Evolutionary conservation across 2,113 vertebrate genomes (phyloP), one percentile per base, ranked within the genome.

Genomic region (Percopsis transmontana): DNA sequence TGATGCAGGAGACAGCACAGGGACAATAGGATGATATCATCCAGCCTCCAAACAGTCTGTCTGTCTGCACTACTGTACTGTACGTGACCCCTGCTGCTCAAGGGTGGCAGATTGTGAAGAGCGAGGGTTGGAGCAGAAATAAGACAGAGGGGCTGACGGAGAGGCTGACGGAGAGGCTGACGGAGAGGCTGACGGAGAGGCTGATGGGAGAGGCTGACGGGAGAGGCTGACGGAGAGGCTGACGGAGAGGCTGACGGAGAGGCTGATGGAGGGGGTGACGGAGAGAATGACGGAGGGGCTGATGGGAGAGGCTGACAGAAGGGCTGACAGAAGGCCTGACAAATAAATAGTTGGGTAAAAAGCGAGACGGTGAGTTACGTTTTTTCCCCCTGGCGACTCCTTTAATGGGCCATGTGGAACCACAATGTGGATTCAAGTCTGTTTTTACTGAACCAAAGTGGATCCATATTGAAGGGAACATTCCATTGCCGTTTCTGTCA

Each of bases 11-110:
- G 87, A 89, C 86, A 81, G 86, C 84, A 21, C 84, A 75, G 76
- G 62, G 72, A 89, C 84, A 88, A 86, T 69, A 58, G 80, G 84
- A 85, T 86, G 85, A 80, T 87, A 88, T 82, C 84, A 77, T 24
- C 47, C 74, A 47, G 8, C 19, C 68, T 66, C 40, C 50, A 1
- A 74, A 33, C 27, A 33, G 27, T 33, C 27, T 33, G 27, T 33
- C 27, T 68, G 79, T 81, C 83, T 70, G 74, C 55, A 63, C 27
- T 59, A 72, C 51, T 42, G 74, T 79, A 81, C 73, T 79, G 74
- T 57, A 84, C 74, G 73, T 72, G 41, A 58, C 64, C 44, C 68
- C 78, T 70, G 73, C 68, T 77, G 68, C 77, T 77, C 73, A 16
- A 79, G 74, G 63, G 75, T 70, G 64, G 83, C 69, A 80, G 54